Evolutionary conservation across 2,888 invertebrate species (phyloP), one percentile per base, ranked within the genome.

Genomic region (Amaurobius ferox): DNA sequence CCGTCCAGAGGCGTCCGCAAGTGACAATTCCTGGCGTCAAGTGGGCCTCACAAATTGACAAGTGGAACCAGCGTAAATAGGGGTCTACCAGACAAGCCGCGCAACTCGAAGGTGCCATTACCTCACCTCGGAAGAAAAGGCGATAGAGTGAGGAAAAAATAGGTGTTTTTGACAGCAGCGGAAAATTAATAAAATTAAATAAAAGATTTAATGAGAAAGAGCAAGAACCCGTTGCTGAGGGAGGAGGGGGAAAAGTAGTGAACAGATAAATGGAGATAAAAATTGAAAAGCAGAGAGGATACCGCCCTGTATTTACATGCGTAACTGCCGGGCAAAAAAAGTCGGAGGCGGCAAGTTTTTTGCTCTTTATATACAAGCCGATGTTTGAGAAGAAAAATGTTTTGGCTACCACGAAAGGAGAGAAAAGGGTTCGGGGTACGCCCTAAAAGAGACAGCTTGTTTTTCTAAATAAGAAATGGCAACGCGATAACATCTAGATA

Each of bases 121-220:
- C 29, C 29, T 30, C 2, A 29, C 30, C 11, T 23, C 55, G 23
- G 16, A 55, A 11, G 16, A 55, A 44, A 44, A 44, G 16, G 26
- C 23, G 26, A 39, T 28, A 64, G 30, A 35, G 5, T 6, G 68
- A 16, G 35, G 40, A 62, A 70, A 66, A 40, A 40, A 16, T 30
- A 44, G 39, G 44, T n/a, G n/a, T 6, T 30, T 64, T 55, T 79
- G 79, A 79, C 79, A 79, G 79, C 71, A 48, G 48, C 71, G 23
- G 44, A 35, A 79, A 79, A 72, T 79, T 79, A 79, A 79, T 79
- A 71, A 79, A 79, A 79, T 40, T 29, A 30, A 64, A 29, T 64
- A 64, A 64, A 64, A 64, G 64, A 64, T 64, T 30, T 64, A 64
- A 64, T 64, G n/a, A 64, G 29, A 29, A 30, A 64, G n/a, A 64